Conservation (phyloP, 2,797 vertebrate species). For the Epinephelus awoara region DNA sequence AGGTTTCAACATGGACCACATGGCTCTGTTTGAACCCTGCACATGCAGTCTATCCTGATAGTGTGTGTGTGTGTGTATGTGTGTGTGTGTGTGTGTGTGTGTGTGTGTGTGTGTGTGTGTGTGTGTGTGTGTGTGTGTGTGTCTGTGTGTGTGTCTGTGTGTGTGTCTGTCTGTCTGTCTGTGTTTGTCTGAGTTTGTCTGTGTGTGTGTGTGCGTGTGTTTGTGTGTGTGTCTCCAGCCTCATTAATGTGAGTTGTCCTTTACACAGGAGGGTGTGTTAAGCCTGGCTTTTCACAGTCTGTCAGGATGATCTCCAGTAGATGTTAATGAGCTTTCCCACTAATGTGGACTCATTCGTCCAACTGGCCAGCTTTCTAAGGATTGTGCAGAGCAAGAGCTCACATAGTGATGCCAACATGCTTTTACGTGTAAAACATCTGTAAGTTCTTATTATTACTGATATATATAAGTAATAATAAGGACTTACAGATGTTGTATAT, state of each 20-base stretch:
- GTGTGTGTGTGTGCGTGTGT: constrained; percentile 44
- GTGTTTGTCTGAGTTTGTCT: constrained; percentile 15
- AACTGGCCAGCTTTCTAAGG: constrained; percentile 78
- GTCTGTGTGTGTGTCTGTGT: constrained; percentile 44
- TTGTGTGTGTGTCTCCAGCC: constrained; percentile 43
- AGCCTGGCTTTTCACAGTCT: constrained; percentile 81
- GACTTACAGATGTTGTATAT: not conserved
- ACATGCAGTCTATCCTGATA: constrained; percentile 26
- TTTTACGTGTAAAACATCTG: constrained; percentile 43
- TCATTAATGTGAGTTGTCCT: constrained; percentile 61
- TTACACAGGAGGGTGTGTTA: constrained; percentile 75
- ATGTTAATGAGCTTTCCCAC: constrained; percentile 81
- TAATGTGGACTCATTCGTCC: constrained; percentile 75
- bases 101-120: not conserved
- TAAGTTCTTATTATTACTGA: constrained; percentile 14
- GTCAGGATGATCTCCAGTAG: constrained; percentile 78
- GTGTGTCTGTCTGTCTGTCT: constrained; percentile 25
- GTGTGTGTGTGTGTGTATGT: constrained; percentile 37
- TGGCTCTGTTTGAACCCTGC: constrained; percentile 25
- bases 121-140: constrained; percentile 23
- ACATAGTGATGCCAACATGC: constrained; percentile 25
- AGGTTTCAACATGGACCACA: constrained; percentile 24
- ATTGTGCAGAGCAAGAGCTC: constrained; percentile 55
- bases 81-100: constrained; percentile 47
- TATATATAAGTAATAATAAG: not conserved